These are phyloP conservation scores for Pontoporia blainvillei DNA, from an alignment of 2,113 vertebrate species.

Conservation along the genomic window DNA sequence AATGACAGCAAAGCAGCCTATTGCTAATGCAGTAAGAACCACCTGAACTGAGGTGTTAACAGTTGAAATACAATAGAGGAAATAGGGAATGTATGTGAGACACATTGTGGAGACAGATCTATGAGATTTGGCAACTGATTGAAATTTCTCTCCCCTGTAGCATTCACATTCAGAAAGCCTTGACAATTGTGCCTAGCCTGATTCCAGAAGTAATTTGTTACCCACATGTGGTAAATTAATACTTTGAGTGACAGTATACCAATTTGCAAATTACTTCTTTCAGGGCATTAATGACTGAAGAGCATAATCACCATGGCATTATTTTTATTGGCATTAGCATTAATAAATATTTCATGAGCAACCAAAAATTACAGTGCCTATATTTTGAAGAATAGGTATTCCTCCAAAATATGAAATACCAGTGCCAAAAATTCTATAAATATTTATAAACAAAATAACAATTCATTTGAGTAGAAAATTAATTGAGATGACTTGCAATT, in stretches of 20 bases:
- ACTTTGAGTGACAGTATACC: slow-evolving; percentile 68
- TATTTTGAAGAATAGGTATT: slow-evolving; percentile 60
- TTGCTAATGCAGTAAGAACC: background rate
- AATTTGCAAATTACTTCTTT: slow-evolving; percentile 73
- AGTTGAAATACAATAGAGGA: background rate
- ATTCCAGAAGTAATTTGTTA: slow-evolving; percentile 65
- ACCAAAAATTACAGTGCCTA: slow-evolving; percentile 68
- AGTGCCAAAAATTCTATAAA: slow-evolving; percentile 55
- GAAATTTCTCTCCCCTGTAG: background rate
- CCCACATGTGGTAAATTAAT: slow-evolving; percentile 71
- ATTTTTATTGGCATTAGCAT: slow-evolving; percentile 71
- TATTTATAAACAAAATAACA: slow-evolving; percentile 71
- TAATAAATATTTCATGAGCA: slow-evolving; percentile 72
- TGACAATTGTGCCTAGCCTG: slow-evolving; percentile 43
- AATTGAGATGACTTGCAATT: slow-evolving; percentile 66
- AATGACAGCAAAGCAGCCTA: background rate
- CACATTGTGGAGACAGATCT: background rate
- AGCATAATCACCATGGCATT: slow-evolving; percentile 66
- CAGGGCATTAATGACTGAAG: slow-evolving; percentile 63
- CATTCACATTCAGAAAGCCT: background rate
- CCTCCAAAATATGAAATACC: slow-evolving; percentile 61
- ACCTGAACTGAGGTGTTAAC: background rate
- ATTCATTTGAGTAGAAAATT: slow-evolving; percentile 60
- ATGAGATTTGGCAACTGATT: slow-evolving; percentile 31
- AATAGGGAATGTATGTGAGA: background rate